These are phyloP conservation scores for Dicycla oo DNA, from an alignment of 2,888 invertebrate genomes.

Conservation along the genomic window DNA sequence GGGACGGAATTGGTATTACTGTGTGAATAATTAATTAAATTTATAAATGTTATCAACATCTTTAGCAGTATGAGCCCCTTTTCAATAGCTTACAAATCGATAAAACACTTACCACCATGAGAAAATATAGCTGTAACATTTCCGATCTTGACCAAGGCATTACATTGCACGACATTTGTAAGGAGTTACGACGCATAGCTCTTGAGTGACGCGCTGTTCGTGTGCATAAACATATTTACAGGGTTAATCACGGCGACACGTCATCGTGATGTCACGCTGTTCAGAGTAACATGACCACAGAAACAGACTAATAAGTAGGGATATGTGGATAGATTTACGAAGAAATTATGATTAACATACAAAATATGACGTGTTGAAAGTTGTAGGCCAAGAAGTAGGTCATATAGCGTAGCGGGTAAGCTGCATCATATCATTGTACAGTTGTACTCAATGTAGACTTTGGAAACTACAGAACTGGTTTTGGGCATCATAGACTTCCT, in stretches of 20 bases:
- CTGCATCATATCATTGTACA: not conserved
- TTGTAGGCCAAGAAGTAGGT: not conserved
- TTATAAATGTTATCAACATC: slow-evolving; percentile 10
- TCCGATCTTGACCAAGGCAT: slow-evolving; percentile 52
- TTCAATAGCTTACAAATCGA: slow-evolving; percentile 16
- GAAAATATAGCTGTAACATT: slow-evolving; percentile 27
- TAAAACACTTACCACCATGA: slow-evolving; percentile 13
- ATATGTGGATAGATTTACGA: slow-evolving; percentile 19
- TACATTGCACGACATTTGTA: slow-evolving; percentile 38
- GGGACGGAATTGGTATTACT: not conserved
- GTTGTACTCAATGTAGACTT: slow-evolving; percentile 2
- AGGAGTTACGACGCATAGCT: slow-evolving; percentile 44
- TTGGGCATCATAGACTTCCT: slow-evolving; percentile 34
- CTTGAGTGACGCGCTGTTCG: slow-evolving; percentile 48
- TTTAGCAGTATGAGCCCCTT: not conserved
- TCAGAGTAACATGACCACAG: slow-evolving; percentile 35
- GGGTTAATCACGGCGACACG: slow-evolving; percentile 60
- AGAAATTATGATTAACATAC: slow-evolving; percentile 24
- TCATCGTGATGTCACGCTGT: slow-evolving; percentile 66
- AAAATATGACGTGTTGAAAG: not conserved
- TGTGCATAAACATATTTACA: slow-evolving; percentile 59
- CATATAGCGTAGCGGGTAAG: not conserved
- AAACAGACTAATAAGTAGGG: slow-evolving; percentile 12
- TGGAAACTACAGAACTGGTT: slow-evolving; percentile 2
- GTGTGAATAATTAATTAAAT: not conserved